Evolutionary conservation across 2,888 invertebrate species (phyloP).

Genomic region (Xestia sexstrigata): DNA sequence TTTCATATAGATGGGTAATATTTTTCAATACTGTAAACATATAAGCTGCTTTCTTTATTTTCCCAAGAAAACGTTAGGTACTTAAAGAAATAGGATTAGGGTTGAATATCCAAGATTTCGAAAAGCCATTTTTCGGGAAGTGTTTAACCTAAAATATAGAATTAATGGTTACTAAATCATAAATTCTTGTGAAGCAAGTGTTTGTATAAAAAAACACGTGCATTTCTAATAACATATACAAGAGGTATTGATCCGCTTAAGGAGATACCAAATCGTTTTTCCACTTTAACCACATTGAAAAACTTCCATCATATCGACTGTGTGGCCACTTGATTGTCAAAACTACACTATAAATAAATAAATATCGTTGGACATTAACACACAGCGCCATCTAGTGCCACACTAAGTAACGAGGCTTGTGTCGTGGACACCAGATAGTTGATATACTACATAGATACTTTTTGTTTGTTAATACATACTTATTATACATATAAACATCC

Average conservation of each 20-base stretch:
- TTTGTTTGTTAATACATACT: too few species aligned
- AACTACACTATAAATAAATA: background rate
- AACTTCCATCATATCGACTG: background rate
- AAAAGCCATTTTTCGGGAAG: constrained; percentile 3
- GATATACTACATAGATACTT: too few species aligned
- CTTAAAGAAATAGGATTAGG: constrained; percentile 16
- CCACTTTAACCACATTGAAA: background rate
- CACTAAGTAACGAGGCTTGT: too few species aligned
- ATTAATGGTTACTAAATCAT: background rate
- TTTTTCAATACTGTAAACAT: background rate
- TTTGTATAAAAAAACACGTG: background rate
- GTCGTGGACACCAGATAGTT: too few species aligned
- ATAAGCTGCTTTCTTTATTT: constrained; percentile 25
- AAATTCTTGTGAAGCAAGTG: background rate
- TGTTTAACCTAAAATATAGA: background rate
- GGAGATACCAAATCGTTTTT: background rate
- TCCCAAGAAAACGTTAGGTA: background rate
- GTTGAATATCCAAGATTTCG: constrained; percentile 3
- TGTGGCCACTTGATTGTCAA: background rate
- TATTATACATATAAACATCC: too few species aligned
- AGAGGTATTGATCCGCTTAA: background rate
- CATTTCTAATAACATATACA: background rate
- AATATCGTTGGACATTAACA: too few species aligned
- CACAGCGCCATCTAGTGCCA: too few species aligned
- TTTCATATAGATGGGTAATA: background rate